Evolutionary conservation across 2,888 invertebrate genomes (phyloP), one percentile per base, ranked within the genome.

Genomic region (Rotaria magnacalcarata): DNA sequence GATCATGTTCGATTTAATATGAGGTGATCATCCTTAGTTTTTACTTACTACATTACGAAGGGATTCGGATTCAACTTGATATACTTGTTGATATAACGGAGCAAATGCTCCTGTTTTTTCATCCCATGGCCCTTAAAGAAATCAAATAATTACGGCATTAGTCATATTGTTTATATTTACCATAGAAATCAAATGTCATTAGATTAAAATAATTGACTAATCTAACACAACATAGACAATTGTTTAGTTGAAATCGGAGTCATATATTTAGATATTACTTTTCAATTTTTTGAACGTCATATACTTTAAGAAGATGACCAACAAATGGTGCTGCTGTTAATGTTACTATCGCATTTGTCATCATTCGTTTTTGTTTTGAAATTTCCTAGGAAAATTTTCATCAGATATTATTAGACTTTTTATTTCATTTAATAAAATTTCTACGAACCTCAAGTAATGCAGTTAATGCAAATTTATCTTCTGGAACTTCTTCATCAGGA

Each of bases 181-280:
- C 86, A 56, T 86, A 86, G 67, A 52, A 80, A 85, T 86, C 86
- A 60, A 85, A 86, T 56, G 86, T 52, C 85, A 85, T 85, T 16
- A 85, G 47, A 84, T 86, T 85, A 0, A 86, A 58, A 54, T 85
- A 86, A 41, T 86, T 85, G 8, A 86, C 75, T 34, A 54, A 24
- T 21, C 85, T 85, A 19, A 2, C 1, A 54, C 1, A 75, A 75
- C 16, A 52, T 11, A 52, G 4, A 52, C 8, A 80, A 24, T 5
- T 27, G 2, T 80, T 11, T 27, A 47, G 7, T 43, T 47, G 47
- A 80, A 27, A 67, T 67, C 4, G 24, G 47, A 52, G 4, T 52
- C 3, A 52, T 11, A 16, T 16, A 52, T 52, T 11, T 16, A 34
- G n/a, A 80, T 24, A n/a, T 47, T 80, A 80, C 80, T 80, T 80